Conservation (phyloP, 1,140 invertebrate genomes). For the Cydia fagiglandana region DNA sequence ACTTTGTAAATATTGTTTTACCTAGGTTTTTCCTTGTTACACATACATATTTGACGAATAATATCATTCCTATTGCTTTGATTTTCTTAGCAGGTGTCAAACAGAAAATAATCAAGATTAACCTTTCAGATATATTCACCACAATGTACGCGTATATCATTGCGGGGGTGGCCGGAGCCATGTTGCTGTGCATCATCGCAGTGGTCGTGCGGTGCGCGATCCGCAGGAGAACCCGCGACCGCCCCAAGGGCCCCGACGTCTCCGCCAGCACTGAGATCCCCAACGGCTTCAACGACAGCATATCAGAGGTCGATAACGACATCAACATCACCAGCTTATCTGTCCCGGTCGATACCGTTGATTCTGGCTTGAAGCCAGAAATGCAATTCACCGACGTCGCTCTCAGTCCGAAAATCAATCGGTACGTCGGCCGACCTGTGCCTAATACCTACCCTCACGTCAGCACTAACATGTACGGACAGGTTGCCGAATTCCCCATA, state of each 20-base stretch:
- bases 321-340: conserved; percentile 77
- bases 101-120: background rate
- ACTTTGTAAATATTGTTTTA: too few species aligned
- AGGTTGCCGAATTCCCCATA: conserved; percentile 74
- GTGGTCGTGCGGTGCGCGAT: conserved; percentile 63
- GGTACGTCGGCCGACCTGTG: conserved; percentile 72
- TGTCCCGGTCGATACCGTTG: conserved; percentile 70
- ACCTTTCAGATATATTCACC: conserved; percentile 64
- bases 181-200: conserved; percentile 60
- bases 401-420: conserved; percentile 73
- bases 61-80: too few species aligned
- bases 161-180: conserved; percentile 55
- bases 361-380: conserved; percentile 69
- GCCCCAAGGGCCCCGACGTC: conserved; percentile 74
- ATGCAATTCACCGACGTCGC: conserved; percentile 72
- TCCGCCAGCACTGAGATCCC: conserved; percentile 77
- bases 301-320: conserved; percentile 78
- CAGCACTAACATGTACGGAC: conserved; percentile 78
- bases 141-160: conserved; percentile 73
- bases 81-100: background rate
- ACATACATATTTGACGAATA: too few species aligned
- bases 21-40: too few species aligned
- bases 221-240: conserved; percentile 58
- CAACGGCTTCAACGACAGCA: conserved; percentile 78
- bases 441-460: conserved; percentile 75